Conservation (phyloP, 2,113 vertebrate genomes). For the Anhinga rufa region DNA sequence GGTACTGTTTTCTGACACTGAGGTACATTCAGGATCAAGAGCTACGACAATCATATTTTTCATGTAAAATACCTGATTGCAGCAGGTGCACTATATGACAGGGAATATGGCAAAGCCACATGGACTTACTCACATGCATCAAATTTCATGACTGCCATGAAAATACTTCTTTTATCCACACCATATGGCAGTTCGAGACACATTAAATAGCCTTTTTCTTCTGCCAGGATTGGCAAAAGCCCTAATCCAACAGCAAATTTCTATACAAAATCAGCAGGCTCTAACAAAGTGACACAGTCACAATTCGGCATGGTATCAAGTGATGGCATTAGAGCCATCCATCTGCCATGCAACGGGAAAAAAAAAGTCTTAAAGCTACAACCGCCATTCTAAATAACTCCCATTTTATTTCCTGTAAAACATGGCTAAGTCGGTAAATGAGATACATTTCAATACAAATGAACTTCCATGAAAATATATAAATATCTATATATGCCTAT, state of each 20-base stretch:
- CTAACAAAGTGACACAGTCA: constrained; percentile 58
- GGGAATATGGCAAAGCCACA: neutral
- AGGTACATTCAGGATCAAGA: neutral
- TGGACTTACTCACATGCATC: neutral
- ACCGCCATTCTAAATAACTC: neutral
- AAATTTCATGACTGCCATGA: neutral
- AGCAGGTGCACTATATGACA: neutral
- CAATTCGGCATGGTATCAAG: constrained; percentile 66
- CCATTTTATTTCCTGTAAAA: neutral
- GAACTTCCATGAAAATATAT: neutral
- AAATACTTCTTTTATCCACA: constrained; percentile 26
- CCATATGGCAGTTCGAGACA: constrained; percentile 54
- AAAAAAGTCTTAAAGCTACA: constrained; percentile 56
- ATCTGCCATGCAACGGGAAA: constrained; percentile 52
- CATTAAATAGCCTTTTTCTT: constrained; percentile 40
- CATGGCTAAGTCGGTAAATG: neutral
- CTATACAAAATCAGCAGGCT: constrained; percentile 66
- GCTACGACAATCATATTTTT: neutral
- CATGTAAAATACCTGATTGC: neutral
- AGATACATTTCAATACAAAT: neutral
- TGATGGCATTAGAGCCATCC: constrained; percentile 65
- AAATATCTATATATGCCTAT: neutral
- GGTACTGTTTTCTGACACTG: neutral
- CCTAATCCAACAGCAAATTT: constrained; percentile 54
- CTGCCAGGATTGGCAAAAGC: constrained; percentile 51